phyloP scores from a whole-genome alignment of 2,888 invertebrate species.

The Pseudococcus viburni region DNA sequence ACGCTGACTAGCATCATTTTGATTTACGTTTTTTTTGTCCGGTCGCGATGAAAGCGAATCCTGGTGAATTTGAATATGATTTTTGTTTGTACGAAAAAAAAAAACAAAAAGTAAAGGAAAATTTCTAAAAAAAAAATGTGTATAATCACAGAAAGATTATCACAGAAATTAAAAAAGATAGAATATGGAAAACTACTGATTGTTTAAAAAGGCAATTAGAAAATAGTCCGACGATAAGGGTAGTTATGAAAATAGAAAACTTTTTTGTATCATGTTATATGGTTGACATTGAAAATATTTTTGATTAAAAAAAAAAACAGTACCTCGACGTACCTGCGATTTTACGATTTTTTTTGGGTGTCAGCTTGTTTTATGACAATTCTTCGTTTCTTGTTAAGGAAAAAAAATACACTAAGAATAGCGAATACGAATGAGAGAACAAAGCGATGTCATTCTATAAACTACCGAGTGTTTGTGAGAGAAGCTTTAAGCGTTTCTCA shows the following conservation, averaged over 20 bases:
- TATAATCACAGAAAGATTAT: constrained; percentile 66
- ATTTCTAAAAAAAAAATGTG: constrained; percentile 56
- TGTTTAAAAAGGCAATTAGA: constrained; percentile 46
- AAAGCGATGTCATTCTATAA: constrained; percentile 8
- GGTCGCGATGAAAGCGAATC: not conserved
- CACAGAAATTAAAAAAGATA: constrained; percentile 63
- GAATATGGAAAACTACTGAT: constrained; percentile 62
- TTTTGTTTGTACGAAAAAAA: constrained; percentile 42
- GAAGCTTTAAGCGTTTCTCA: constrained; percentile 3
- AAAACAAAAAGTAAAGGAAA: constrained; percentile 1
- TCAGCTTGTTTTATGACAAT: constrained; percentile 51
- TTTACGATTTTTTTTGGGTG: not conserved
- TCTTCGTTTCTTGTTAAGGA: not conserved
- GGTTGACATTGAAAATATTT: constrained; percentile 18
- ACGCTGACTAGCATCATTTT: constrained; percentile 45
- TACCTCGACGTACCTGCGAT: not conserved
- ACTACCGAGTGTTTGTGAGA: not conserved
- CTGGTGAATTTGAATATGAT: constrained; percentile 23
- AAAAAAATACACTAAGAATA: not conserved
- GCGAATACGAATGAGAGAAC: constrained; percentile 4
- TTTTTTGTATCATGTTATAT: constrained; percentile 20
- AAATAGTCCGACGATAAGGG: constrained; percentile 18
- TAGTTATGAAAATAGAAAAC: constrained; percentile 11
- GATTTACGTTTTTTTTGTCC: constrained; percentile 9
- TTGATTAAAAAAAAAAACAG: not conserved